Evolutionary conservation across 2,888 invertebrate species (phyloP).

Genomic region (Trissolcus brochymenae): DNA sequence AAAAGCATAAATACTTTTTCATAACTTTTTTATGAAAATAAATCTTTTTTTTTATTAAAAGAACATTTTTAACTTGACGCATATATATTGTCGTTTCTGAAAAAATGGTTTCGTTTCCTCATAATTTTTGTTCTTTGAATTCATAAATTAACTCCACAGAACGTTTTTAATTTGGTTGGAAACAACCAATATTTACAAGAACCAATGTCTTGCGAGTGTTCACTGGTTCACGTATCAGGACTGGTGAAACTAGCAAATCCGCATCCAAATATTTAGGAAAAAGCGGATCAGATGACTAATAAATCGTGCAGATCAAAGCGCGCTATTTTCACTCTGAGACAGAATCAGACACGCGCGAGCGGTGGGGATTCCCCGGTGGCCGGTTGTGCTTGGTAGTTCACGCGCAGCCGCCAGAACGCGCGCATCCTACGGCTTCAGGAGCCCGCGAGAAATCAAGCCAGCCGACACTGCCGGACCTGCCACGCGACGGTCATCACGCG

Average conservation of each 20-base stretch:
- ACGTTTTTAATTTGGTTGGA: not conserved
- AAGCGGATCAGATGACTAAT: constrained; percentile 24
- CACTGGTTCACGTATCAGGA: not conserved
- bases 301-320: constrained; percentile 27
- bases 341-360: not conserved
- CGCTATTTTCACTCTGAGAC: constrained; percentile 23
- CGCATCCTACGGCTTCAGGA: constrained; percentile 29
- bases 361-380: not conserved
- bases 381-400: constrained; percentile 15
- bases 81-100: no score
- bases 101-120: no score
- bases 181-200: not conserved
- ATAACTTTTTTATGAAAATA: no score
- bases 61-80: no score
- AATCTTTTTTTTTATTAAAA: no score
- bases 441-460: constrained; percentile 64
- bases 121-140: no score
- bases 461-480: constrained; percentile 69
- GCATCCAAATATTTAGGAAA: constrained; percentile 25
- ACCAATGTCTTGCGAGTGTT: not conserved
- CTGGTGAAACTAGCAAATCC: not conserved
- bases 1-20: no score
- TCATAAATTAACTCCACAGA: no score
- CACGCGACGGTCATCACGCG: constrained; percentile 62
- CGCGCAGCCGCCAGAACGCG: constrained; percentile 45